Evolutionary conservation across 2,113 vertebrate species (phyloP), one percentile per base, ranked within the genome.

Genomic region (Piprites chloris): DNA sequence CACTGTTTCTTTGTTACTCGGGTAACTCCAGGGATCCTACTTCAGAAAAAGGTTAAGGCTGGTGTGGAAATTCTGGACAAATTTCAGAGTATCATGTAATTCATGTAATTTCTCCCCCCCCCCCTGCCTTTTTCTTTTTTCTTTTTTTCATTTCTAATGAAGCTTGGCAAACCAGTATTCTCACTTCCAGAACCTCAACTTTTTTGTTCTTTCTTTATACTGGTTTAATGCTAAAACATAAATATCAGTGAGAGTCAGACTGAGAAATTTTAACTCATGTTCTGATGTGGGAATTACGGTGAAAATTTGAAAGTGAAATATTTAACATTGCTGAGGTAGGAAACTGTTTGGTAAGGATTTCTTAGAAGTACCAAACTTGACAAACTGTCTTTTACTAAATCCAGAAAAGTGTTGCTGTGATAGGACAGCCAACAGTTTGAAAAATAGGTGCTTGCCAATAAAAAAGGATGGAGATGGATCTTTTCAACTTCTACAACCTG

Each of bases 321-420:
- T 28, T 67, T 92, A 49, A 42, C 53, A 63, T 41, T 93, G 42
- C 52, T 95, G 66, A 84, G 46, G 14, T 69, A 90, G 83, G 33
- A 79, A 94, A 62, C 30, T 74, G 10, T 0, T 73, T 84, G 93
- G 66, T 24, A 89, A 91, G 50, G 32, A 89, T 94, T 95, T 91
- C 37, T 93, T 44, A 80, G 49, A 87, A 44, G 26, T 23, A 23
- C 11, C 2, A 9, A 71, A 28, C 5, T 6, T 50, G 15, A 21
- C 42, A 39, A 39, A 17, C 13, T 46, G 10, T 32, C 6, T 59
- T 88, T 37, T 69, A 65, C 28, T 58, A 53, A 82, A 68, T 90
- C 12, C 16, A 32, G 33, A 66, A 41, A 44, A 73, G 28, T 33
- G 13, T 59, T 55, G 12, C 47, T 7, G 5, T 72, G 32, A 56